A percentile compares a stretch with the other conserved stretches of the same genome.
Conservation (phyloP, 2,797 vertebrate genomes). For the Chaunax sp. region DNA sequence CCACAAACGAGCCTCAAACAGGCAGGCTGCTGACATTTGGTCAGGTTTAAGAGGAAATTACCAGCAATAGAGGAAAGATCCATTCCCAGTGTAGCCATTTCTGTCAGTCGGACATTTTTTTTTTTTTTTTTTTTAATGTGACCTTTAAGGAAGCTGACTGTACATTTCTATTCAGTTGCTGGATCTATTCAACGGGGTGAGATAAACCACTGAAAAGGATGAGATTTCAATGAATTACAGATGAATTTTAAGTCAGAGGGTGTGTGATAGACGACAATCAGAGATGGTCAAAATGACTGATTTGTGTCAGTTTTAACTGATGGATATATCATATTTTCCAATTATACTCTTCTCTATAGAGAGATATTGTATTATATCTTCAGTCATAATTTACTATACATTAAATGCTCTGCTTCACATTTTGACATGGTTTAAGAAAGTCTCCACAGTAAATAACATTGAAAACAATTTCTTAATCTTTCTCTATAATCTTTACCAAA, state of each 20-base stretch:
- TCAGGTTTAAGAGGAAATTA: constrained; percentile 72
- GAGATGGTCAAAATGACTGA: no score
- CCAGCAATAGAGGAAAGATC: constrained; percentile 39
- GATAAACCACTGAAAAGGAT: constrained; percentile 62
- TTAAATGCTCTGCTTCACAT: no score
- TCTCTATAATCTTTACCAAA: no score
- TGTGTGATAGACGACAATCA: constrained; percentile 24
- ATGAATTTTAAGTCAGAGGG: constrained; percentile 26
- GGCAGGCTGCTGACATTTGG: constrained; percentile 69
- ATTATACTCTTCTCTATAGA: constrained; percentile 1
- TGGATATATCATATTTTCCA: neutral
- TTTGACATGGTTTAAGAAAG: neutral
- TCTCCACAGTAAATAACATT: neutral
- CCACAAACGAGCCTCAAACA: constrained; percentile 38
- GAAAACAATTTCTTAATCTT: no score
- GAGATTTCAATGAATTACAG: constrained; percentile 63
- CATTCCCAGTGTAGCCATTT: constrained; percentile 65
- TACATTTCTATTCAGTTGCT: constrained; percentile 61
- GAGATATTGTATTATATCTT: neutral
- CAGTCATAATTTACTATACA: neutral
- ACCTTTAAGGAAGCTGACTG: constrained; percentile 80
- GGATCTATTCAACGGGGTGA: constrained; percentile 58
- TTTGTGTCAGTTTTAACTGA: neutral
- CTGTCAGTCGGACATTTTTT: constrained; percentile 61
- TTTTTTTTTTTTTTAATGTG: constrained; percentile 54